Evolutionary conservation across 2,113 vertebrate species (phyloP).

Genomic region (Seriola rivoliana): DNA sequence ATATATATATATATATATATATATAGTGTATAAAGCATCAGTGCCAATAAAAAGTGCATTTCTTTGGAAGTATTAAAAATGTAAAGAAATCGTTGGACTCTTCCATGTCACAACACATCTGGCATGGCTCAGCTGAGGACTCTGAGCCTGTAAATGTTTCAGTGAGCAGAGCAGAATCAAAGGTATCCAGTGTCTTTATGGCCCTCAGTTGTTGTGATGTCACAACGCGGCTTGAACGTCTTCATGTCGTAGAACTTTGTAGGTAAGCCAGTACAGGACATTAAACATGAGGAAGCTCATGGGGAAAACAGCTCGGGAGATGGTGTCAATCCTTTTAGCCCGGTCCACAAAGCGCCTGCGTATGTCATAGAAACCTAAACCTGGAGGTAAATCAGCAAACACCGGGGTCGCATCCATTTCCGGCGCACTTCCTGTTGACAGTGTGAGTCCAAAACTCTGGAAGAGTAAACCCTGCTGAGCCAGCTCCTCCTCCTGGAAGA

Average conservation of each 20-base stretch:
- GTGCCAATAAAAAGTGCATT: conserved; percentile 59
- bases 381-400: conserved; percentile 83
- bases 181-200: conserved; percentile 30
- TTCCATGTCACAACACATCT: conserved; percentile 44
- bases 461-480: conserved; percentile 87
- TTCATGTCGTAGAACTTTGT: conserved; percentile 92
- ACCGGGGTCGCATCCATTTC: conserved; percentile 84
- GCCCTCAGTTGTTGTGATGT: conserved; percentile 29
- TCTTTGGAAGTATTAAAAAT: conserved; percentile 60
- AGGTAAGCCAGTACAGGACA: conserved; percentile 94
- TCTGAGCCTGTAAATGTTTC: conserved; percentile 62
- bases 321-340: conserved; percentile 93
- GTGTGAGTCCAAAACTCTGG: conserved; percentile 85
- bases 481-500: conserved; percentile 87
- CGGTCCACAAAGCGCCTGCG: conserved; percentile 86
- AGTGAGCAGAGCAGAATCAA: conserved; percentile 39
- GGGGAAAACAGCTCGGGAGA: conserved; percentile 93
- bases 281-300: conserved; percentile 96
- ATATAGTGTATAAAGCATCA: conserved; percentile 21
- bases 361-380: conserved; percentile 84
- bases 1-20: too few species aligned
- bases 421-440: conserved; percentile 80
- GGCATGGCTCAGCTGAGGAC: conserved; percentile 40
- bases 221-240: conserved; percentile 84
- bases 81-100: conserved; percentile 38